Conservation (phyloP, 1,140 invertebrate genomes). For the Hyposmocoma kahamanoa region DNA sequence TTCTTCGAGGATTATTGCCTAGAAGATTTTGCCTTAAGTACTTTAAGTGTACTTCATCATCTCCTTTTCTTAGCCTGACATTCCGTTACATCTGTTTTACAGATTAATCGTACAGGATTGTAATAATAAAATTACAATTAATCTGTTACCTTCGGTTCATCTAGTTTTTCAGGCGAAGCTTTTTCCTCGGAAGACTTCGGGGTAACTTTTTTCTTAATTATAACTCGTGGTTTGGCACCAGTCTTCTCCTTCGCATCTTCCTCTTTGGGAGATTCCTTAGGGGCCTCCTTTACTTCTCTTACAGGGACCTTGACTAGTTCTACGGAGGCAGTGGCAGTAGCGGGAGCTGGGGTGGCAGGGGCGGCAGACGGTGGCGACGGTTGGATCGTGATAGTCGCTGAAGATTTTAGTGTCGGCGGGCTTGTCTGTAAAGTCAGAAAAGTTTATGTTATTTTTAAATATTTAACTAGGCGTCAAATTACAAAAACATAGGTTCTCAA, state of each 20-base stretch:
- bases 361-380: slow-evolving; percentile 26
- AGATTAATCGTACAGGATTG: no score
- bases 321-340: background rate
- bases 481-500: no score
- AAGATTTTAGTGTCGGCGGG: slow-evolving; percentile 47
- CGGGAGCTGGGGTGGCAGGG: background rate
- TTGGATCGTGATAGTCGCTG: slow-evolving; percentile 59
- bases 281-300: slow-evolving; percentile 18
- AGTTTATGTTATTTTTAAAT: no score
- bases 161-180: slow-evolving; percentile 34
- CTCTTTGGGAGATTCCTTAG: slow-evolving; percentile 27
- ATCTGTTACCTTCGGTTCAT: slow-evolving; percentile 53
- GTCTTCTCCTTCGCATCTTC: slow-evolving; percentile 33
- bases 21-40: no score
- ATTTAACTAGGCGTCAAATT: no score
- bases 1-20: no score
- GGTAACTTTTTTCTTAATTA: slow-evolving; percentile 32
- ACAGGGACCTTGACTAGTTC: slow-evolving; percentile 28
- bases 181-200: slow-evolving; percentile 39
- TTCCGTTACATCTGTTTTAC: no score
- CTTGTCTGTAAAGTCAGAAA: slow-evolving; percentile 19
- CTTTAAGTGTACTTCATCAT: no score
- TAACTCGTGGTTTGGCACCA: slow-evolving; percentile 26
- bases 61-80: no score
- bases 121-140: no score